Base-by-base conservation (phyloP, 2,113 vertebrate species). In the Morphnarchus princeps region DNA sequence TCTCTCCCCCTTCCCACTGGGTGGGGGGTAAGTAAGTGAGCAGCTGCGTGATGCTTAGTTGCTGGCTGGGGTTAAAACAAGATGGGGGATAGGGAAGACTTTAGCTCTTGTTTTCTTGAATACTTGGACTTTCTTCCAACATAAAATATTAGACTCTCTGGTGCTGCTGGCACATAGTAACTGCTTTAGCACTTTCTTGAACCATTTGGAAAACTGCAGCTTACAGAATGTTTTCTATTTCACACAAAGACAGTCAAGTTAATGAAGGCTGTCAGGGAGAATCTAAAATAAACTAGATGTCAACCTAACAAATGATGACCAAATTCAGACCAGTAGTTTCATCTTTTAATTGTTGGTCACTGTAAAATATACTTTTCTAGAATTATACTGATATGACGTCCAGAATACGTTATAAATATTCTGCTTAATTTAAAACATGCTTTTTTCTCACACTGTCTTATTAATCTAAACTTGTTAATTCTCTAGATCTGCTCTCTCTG, bases 401-500 rank as follows among this genome's bases (percentile, higher is more conserved):
- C 54, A 38, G 40, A 82, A 63, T 26, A 25, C 9, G 15, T 45
- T 45, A 34, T 20, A 24, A 52, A 52, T 58, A 11, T 43, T 69
- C 21, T 82, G 34, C 47, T 61, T 80, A 57, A 34, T 73, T 82
- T 91, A 80, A 57, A 84, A 62, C 10, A 34, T 32, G 3, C 3
- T 58, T 59, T 93, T 38, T 11, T 80, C 14, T 91, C 66, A 18
- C 7, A 3, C 6, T 77, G 7, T 9, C n/a, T 93, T 86, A 88
- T 15, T 94, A 61, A 49, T 71, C 15, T 69, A 84, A 94, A 84
- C 16, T 92, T 96, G 21, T 42, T 58, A 16, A 69, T 69, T 87
- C 12, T 78, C 25, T 94, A 98, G 98, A 97, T 80, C 78, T 96
- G 50, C 57, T 96, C 5, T 97, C 52, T 83, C 93, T 99, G 63